Evolutionary conservation across 2,113 vertebrate genomes (phyloP), one percentile per base, ranked within the genome.

Genomic region (Bettongia penicillata): DNA sequence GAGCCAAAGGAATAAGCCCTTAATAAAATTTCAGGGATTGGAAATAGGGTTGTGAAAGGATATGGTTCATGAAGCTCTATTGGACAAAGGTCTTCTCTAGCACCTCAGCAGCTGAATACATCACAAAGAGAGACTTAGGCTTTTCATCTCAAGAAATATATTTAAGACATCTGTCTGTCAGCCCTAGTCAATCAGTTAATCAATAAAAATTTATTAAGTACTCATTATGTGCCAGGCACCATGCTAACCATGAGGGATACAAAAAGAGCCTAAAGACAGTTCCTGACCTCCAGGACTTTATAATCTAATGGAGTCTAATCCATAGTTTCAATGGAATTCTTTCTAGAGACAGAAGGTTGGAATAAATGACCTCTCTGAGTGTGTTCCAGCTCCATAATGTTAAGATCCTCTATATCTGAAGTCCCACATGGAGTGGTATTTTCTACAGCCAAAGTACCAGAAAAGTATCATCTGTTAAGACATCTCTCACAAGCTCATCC

Each of bases 371-470:
- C 90, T 94, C 90, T 96, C 57, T 90, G 84, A 90, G n/a, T n/a
- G 90, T 52, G 5, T 43, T 51, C 48, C 55, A 61, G 6, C 16
- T 23, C 93, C 89, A 68, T 94, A 91, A 96, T 96, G 93, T 91
- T 97, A 96, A 92, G 31, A 28, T 12, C 25, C 52, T 47, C 7
- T 37, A 37, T 37, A 6, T 50, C 53, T 26, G n/a, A 90, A 50
- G 90, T 47, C 28, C 37, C 51, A 89, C 23, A 55, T 48, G 52
- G 2, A 37, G 51, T 53, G 43, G 49, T 95, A 37, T 96, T 96
- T 97, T 96, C 91, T 93, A 57, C 16, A 93, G 57, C 92, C 95
- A 95, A 94, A 95, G 53, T 53, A 53, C 14, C n/a, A 25, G 43
- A 95, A 94, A 84, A 97, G 96, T 84, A 43, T 84, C 68, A 84